Conservation (phyloP, 2,113 vertebrate genomes). For the Paratilapia polleni region DNA sequence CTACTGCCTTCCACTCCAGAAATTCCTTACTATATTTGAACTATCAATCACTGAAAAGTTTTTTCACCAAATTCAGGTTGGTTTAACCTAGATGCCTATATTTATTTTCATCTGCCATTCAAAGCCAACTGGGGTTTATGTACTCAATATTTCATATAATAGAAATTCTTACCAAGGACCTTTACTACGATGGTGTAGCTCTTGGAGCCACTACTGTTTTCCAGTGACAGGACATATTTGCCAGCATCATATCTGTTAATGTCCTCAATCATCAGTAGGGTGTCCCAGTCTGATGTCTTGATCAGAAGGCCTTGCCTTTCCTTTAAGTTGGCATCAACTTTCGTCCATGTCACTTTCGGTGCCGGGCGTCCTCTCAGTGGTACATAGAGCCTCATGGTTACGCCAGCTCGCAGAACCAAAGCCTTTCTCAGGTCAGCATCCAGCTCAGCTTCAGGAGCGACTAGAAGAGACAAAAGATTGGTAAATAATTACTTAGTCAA, state of each 20-base stretch:
- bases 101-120: background rate
- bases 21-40: background rate
- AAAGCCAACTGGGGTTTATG: background rate
- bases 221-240: constrained; percentile 92
- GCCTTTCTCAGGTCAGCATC: constrained; percentile 95
- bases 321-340: constrained; percentile 89
- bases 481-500: background rate
- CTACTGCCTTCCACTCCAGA: background rate
- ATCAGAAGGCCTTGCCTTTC: constrained; percentile 92
- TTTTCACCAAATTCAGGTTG: background rate
- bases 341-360: constrained; percentile 94
- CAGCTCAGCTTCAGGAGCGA: constrained; percentile 95
- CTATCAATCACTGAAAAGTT: background rate
- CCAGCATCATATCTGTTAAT: constrained; percentile 96
- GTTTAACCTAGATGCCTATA: background rate
- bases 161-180: constrained; percentile 90
- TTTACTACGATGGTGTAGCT: constrained; percentile 94
- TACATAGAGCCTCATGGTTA: constrained; percentile 97
- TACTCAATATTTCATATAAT: background rate
- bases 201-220: constrained; percentile 95
- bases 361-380: constrained; percentile 94
- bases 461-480: constrained; percentile 65
- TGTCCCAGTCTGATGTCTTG: constrained; percentile 95
- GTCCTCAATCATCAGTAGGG: constrained; percentile 90
- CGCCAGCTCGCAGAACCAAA: constrained; percentile 92